Evolutionary conservation across 2,888 invertebrate species (phyloP).

Genomic region (Cryptosula pallasiana): DNA sequence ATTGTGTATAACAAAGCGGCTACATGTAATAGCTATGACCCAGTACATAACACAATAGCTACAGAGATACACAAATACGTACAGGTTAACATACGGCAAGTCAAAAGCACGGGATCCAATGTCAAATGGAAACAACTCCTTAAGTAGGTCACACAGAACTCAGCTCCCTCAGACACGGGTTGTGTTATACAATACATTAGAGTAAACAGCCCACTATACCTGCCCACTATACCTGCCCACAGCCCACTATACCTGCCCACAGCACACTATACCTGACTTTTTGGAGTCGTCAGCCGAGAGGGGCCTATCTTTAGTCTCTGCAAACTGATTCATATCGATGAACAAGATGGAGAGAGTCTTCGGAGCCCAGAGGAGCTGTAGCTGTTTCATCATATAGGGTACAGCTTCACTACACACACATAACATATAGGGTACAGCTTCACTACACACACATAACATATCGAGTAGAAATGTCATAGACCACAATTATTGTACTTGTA

Average conservation of each 20-base stretch:
- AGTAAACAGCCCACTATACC: neutral
- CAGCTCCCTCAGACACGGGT: no score
- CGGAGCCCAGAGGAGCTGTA: slow-evolving; percentile 68
- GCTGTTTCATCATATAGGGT: slow-evolving; percentile 63
- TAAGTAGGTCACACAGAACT: no score
- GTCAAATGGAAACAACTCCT: no score
- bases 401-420: slow-evolving; percentile 60
- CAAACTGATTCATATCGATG: slow-evolving; percentile 41
- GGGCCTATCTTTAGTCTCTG: neutral
- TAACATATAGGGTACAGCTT: slow-evolving; percentile 66
- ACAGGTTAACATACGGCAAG: no score
- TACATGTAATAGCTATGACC: no score
- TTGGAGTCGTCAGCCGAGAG: neutral
- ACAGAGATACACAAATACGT: no score
- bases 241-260: neutral
- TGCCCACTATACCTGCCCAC: neutral
- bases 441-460: slow-evolving; percentile 56
- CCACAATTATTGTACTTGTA: neutral
- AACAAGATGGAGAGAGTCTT: slow-evolving; percentile 55
- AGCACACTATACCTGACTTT: neutral
- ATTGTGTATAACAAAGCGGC: no score
- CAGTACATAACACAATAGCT: no score
- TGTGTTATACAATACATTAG: neutral
- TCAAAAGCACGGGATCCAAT: no score
- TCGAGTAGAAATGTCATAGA: slow-evolving; percentile 55